Evolutionary conservation across 1,140 invertebrate genomes (phyloP).

Genomic region (Cydia amplana): DNA sequence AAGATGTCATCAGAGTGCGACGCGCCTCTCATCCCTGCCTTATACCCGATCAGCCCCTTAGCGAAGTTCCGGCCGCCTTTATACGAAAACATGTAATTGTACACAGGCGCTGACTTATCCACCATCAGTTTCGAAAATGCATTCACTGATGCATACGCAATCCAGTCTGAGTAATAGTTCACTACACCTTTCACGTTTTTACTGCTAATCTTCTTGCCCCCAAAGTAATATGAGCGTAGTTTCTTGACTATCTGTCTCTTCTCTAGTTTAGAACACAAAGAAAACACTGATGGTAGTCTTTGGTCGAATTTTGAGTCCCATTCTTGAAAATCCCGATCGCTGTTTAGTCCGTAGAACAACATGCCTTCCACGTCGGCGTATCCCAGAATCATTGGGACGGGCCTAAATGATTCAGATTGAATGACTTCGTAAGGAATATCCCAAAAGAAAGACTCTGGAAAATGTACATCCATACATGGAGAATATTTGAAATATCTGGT

Average conservation of each 20-base stretch:
- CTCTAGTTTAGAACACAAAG: conserved; percentile 52
- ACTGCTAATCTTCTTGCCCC: conserved; percentile 43
- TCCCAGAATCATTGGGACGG: conserved; percentile 64
- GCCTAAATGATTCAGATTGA: conserved; percentile 58
- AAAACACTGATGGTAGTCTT: conserved; percentile 60
- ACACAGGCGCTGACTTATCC: conserved; percentile 53
- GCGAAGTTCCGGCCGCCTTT: conserved; percentile 61
- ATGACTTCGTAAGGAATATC: conserved; percentile 60
- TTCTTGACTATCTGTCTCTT: conserved; percentile 47
- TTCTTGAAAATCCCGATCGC: conserved; percentile 48
- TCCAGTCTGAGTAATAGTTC: conserved; percentile 64
- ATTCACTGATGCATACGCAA: conserved; percentile 53
- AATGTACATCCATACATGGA: conserved; percentile 58
- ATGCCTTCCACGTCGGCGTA: conserved; percentile 59
- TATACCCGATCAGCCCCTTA: conserved; percentile 42
- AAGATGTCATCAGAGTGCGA: conserved; percentile 68
- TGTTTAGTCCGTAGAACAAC: conserved; percentile 58
- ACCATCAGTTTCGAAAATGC: conserved; percentile 57
- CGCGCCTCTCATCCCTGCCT: conserved; percentile 44
- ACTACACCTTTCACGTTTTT: conserved; percentile 43
- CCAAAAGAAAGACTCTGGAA: conserved; percentile 54
- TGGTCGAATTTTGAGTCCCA: conserved; percentile 57
- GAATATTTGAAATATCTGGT: conserved; percentile 62
- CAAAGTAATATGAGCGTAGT: conserved; percentile 58
- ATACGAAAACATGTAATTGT: conserved; percentile 64